Evolutionary conservation across 64 coral and sea anemone genomes (phyloP).

Genomic region (Montipora cactus): DNA sequence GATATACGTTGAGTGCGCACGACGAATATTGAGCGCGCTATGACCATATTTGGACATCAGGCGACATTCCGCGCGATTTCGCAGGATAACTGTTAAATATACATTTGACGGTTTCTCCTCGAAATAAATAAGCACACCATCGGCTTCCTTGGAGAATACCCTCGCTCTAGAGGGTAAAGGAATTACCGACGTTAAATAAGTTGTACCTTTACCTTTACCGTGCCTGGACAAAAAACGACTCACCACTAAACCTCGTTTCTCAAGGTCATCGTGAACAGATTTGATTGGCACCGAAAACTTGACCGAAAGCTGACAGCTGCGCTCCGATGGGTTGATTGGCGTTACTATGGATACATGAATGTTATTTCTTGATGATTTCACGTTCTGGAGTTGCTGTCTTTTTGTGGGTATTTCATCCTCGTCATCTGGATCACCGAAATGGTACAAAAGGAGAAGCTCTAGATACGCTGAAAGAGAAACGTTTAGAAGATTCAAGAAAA

Average conservation of each 20-base stretch:
- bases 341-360: constrained; percentile 76
- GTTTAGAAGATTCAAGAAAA: not conserved
- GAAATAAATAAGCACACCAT: no score
- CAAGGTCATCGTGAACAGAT: constrained; percentile 53
- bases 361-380: not conserved
- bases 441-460: constrained; percentile 37
- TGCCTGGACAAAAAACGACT: not conserved
- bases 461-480: constrained; percentile 36
- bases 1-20: no score
- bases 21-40: no score
- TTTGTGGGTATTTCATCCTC: not conserved
- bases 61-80: no score
- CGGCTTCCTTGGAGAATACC: no score
- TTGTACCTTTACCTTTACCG: not conserved
- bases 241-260: constrained; percentile 96
- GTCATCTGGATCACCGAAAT: constrained; percentile 5
- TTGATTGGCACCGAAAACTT: constrained; percentile 70
- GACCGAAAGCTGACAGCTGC: constrained; percentile 90
- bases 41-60: no score
- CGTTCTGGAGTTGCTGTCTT: constrained; percentile 14
- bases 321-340: constrained; percentile 79
- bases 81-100: no score
- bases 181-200: no score
- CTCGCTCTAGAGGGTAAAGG: no score
- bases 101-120: no score